Conservation (phyloP, 2,113 vertebrate genomes). For the Lepisosteus oculatus region DNA sequence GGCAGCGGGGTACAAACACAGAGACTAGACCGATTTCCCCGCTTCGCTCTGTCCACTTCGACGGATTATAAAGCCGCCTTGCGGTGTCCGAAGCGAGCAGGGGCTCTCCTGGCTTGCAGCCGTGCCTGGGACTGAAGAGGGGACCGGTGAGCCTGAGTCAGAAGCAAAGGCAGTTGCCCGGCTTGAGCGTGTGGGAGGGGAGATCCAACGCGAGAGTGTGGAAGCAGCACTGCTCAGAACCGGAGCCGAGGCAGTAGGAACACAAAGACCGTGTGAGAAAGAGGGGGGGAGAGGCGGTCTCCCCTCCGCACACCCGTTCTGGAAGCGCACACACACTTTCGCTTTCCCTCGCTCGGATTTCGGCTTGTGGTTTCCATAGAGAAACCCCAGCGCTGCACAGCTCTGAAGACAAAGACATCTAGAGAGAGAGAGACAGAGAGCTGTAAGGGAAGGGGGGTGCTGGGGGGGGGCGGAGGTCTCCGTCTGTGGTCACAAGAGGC, state of each 20-base stretch:
- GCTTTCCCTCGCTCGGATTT: conserved; percentile 11
- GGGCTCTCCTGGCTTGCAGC: not conserved
- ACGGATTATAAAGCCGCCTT: not conserved
- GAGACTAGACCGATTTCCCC: conserved; percentile 1
- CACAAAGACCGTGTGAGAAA: conserved; percentile 25
- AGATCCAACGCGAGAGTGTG: conserved; percentile 2
- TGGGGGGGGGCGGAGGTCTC: not conserved
- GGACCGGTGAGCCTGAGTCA: too few species aligned
- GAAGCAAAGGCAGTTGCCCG: too few species aligned
- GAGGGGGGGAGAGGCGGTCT: conserved; percentile 16
- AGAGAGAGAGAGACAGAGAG: conserved; percentile 1
- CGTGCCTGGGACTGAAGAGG: not conserved
- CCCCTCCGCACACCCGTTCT: not conserved
- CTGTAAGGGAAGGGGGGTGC: not conserved
- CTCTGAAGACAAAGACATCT: conserved; percentile 8
- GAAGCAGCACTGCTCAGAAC: conserved; percentile 5
- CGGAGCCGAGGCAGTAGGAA: conserved; percentile 8
- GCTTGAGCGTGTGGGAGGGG: too few species aligned
- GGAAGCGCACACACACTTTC: not conserved
- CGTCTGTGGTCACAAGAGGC: conserved; percentile 6
- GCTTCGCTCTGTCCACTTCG: not conserved
- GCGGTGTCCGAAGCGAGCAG: not conserved
- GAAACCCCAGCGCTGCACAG: conserved; percentile 21
- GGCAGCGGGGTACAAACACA: conserved; percentile 10
- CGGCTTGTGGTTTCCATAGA: conserved; percentile 33